Conservation (phyloP, 2,888 invertebrate genomes). For the Acanthosoma haemorrhoidale region DNA sequence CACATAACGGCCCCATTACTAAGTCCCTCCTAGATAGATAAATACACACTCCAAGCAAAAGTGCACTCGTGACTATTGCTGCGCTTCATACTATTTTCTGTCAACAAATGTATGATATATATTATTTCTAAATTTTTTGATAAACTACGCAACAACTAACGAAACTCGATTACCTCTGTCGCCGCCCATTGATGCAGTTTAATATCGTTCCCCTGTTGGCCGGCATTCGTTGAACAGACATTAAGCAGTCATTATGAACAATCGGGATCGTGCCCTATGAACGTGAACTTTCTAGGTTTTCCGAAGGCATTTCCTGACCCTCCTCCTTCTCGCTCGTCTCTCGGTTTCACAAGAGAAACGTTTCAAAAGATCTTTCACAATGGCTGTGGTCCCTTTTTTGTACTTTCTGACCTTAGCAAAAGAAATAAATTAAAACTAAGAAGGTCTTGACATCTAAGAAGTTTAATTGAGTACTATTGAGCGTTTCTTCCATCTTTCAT, state of each 20-base stretch:
- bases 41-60: too few species aligned
- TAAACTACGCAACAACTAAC: too few species aligned
- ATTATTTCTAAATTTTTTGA: too few species aligned
- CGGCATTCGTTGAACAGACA: slow-evolving; percentile 6
- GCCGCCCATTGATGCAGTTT: neutral
- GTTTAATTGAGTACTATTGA: too few species aligned
- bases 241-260: neutral
- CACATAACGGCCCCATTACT: too few species aligned
- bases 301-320: slow-evolving; percentile 1
- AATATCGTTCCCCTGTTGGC: neutral
- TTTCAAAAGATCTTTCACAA: neutral
- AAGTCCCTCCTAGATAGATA: too few species aligned
- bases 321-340: neutral
- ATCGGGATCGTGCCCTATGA: neutral
- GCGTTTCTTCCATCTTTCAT: too few species aligned
- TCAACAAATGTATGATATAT: too few species aligned
- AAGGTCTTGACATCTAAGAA: neutral
- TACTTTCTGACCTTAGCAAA: neutral
- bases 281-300: slow-evolving; percentile 10
- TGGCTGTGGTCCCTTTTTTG: neutral
- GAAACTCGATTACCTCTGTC: too few species aligned
- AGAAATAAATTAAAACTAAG: neutral
- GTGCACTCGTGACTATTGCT: too few species aligned
- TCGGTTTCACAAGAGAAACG: neutral
- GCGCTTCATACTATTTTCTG: too few species aligned